These are phyloP conservation scores for Pao palembangensis DNA, from an alignment of 2,113 vertebrate genomes.

Conservation along the genomic window DNA sequence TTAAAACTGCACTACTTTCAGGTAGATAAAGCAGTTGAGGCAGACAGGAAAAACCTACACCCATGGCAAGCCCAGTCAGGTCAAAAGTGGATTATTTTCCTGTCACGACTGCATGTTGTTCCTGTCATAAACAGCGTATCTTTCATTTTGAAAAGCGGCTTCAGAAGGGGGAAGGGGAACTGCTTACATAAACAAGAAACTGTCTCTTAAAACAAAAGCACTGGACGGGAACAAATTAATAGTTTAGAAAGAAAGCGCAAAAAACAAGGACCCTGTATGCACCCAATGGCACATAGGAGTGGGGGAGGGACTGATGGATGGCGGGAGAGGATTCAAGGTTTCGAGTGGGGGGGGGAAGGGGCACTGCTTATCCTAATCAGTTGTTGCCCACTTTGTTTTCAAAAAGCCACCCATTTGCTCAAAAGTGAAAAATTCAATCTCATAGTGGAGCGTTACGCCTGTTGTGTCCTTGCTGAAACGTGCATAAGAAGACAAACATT, in stretches of 20 bases:
- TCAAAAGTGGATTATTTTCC: constrained; percentile 36
- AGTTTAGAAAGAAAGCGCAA: constrained; percentile 38
- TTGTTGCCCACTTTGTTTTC: constrained; percentile 25
- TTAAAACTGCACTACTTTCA: background rate
- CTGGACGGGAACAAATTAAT: constrained; percentile 44
- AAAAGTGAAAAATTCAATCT: background rate
- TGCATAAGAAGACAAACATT: constrained; percentile 19
- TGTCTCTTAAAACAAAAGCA: constrained; percentile 66
- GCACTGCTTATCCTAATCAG: constrained; percentile 50
- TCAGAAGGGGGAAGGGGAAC: constrained; percentile 1
- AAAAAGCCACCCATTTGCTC: constrained; percentile 48
- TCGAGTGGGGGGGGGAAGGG: constrained; percentile 36
- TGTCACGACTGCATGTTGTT: constrained; percentile 31
- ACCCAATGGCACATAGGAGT: constrained; percentile 11
- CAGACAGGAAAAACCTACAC: constrained; percentile 12
- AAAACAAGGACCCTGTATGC: constrained; percentile 65
- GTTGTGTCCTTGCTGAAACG: constrained; percentile 20
- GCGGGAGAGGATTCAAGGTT: constrained; percentile 37
- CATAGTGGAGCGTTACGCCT: constrained; percentile 2
- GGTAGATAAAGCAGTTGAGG: background rate
- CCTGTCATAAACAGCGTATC: constrained; percentile 63
- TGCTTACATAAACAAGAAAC: constrained; percentile 57
- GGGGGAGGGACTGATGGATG: constrained; percentile 42
- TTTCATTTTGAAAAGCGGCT: constrained; percentile 49
- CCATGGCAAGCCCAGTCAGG: constrained; percentile 13